Evolutionary conservation across 2,797 vertebrate genomes (phyloP), one percentile per base, ranked within the genome.

Genomic region (Galagoides demidoff): DNA sequence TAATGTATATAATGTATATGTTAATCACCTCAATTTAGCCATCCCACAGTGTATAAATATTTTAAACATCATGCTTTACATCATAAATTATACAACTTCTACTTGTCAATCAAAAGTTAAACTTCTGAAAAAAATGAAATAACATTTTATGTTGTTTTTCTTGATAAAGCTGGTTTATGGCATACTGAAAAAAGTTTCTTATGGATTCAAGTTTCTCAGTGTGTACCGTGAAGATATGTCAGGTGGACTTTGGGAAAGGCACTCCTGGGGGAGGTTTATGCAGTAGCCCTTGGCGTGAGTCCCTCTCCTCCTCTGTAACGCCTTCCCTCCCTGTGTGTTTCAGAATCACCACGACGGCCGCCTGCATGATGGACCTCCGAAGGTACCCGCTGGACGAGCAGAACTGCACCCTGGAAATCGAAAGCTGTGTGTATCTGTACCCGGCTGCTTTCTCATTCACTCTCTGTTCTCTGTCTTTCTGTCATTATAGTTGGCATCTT

Each of bases 331-430:
- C 31, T 96, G 82, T 98, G 91, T 94, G 0, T 97, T 98, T 96
- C 98, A 99, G 99, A 98, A 99, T 99, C 98, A 99, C 99, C 23
- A 99, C 99, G 1, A 99, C 99, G 2, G 99, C 99, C 29, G 99
- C 99, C 43, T 99, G 99, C 96, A 99, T 99, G 99, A 99, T 99
- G 99, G 99, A 99, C 97, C 99, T 99, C 98, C 98, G 99, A 98
- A 99, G 99, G 97, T 99, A 99, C 94, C 99, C 99, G 0, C 97
- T 99, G 98, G 99, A 99, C 49, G 99, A 99, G 87, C 99, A 99
- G 98, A 99, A 99, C 98, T 99, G 99, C 97, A 99, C 99, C 49
- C 98, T 99, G 99, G 99, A 99, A 98, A 99, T 99, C 95, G 99
- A 99, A 98, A 99, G 99, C 98, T 99, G 99, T 99, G 99, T 79